Percentiles rank a stretch among this genome's conserved stretches.
Evolutionary conservation across 2,797 vertebrate genomes (phyloP).

Genomic region (Chloroceryle inda): DNA sequence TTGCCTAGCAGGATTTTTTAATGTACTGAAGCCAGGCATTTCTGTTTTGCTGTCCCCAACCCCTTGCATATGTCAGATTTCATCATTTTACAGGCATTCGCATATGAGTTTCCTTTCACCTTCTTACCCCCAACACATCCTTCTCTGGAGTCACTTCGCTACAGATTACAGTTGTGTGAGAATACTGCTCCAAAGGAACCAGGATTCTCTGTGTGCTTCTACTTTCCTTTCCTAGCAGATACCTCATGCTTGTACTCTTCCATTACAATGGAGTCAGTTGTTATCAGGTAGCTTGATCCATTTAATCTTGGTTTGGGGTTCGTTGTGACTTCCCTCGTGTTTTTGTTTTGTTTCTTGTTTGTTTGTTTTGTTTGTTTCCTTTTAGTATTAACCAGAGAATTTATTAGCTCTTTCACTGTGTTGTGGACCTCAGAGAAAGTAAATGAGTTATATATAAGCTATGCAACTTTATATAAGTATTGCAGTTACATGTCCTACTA

Average conservation of each 20-base stretch:
- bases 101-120: neutral
- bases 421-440: neutral
- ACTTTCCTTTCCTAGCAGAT: neutral
- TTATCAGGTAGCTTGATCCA: neutral
- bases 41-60: neutral
- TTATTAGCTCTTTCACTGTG: neutral
- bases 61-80: neutral
- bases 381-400: neutral
- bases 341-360: neutral
- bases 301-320: neutral
- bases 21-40: neutral
- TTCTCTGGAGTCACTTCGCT: neutral
- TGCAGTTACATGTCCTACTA: neutral
- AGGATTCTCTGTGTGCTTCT: neutral
- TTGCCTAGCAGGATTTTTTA: neutral
- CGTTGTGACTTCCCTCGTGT: neutral
- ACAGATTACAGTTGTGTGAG: neutral
- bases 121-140: neutral
- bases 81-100: neutral
- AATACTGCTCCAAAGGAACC: neutral
- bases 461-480: neutral
- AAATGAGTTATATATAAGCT: neutral
- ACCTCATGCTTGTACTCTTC: neutral
- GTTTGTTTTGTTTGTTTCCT: accelerated
- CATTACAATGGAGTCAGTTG: neutral